phyloP scores from a whole-genome alignment of 2,888 invertebrate species.

The Mystacides longicornis region DNA sequence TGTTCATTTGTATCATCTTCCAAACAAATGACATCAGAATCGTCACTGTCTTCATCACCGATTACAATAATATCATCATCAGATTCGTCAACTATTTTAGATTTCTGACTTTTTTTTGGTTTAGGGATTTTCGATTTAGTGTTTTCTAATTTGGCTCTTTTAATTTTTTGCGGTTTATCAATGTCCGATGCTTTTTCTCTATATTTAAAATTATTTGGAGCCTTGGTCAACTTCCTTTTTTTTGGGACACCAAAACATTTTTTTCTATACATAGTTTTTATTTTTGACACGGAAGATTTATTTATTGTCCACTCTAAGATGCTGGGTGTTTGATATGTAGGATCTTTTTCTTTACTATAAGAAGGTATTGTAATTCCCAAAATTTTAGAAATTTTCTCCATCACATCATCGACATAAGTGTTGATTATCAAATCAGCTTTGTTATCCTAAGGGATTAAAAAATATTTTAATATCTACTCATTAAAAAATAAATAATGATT shows the following conservation, averaged over 20 bases:
- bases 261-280: slow-evolving; percentile 52
- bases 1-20: too few relatives aligned
- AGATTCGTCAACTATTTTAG: not conserved
- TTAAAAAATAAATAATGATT: too few relatives aligned
- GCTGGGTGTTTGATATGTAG: slow-evolving; percentile 45
- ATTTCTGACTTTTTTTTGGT: not conserved
- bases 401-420: slow-evolving; percentile 79
- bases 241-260: slow-evolving; percentile 46
- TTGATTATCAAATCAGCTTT: slow-evolving; percentile 85
- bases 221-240: slow-evolving; percentile 37
- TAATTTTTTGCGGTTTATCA: not conserved
- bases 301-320: slow-evolving; percentile 69
- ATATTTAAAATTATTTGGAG: not conserved
- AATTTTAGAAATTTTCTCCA: slow-evolving; percentile 65
- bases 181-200: not conserved
- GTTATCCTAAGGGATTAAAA: slow-evolving; percentile 61
- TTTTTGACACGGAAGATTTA: slow-evolving; percentile 49
- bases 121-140: slow-evolving; percentile 4
- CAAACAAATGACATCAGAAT: not conserved
- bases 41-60: slow-evolving; percentile 1
- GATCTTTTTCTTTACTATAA: slow-evolving; percentile 59
- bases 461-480: not conserved
- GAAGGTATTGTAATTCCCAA: slow-evolving; percentile 67
- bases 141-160: slow-evolving; percentile 4
- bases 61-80: slow-evolving; percentile 8